Evolutionary conservation across 2,113 vertebrate genomes (phyloP).

Genomic region (Sinosuthora webbiana): DNA sequence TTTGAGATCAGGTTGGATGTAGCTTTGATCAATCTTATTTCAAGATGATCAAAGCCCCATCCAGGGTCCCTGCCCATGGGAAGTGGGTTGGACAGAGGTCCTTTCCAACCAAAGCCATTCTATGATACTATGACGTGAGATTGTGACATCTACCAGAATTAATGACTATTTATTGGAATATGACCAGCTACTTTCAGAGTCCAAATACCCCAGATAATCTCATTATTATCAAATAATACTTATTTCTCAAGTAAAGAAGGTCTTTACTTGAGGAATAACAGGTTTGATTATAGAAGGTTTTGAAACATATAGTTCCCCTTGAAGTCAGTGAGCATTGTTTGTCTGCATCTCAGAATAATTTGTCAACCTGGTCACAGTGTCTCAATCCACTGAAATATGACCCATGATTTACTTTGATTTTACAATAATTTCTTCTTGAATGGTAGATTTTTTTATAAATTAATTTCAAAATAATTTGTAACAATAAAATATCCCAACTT

Average conservation of each 20-base stretch:
- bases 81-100: background rate
- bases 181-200: background rate
- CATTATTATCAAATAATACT: too few relatives aligned
- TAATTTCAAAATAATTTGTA: background rate
- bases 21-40: background rate
- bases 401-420: background rate
- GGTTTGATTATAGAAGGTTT: background rate
- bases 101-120: background rate
- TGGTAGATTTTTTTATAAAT: background rate
- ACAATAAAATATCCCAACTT: background rate
- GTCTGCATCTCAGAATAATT: background rate
- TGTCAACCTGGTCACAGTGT: background rate
- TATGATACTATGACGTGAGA: background rate
- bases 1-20: background rate
- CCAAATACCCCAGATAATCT: background rate
- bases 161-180: background rate
- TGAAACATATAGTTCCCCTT: background rate
- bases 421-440: background rate
- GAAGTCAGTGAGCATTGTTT: background rate
- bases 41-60: too few relatives aligned
- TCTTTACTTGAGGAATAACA: background rate
- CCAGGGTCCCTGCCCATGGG: background rate
- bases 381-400: background rate
- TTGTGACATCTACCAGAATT: background rate
- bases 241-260: too few relatives aligned